Conservation (phyloP, 1,140 invertebrate genomes). For the Caenorhabditis remanei region DNA sequence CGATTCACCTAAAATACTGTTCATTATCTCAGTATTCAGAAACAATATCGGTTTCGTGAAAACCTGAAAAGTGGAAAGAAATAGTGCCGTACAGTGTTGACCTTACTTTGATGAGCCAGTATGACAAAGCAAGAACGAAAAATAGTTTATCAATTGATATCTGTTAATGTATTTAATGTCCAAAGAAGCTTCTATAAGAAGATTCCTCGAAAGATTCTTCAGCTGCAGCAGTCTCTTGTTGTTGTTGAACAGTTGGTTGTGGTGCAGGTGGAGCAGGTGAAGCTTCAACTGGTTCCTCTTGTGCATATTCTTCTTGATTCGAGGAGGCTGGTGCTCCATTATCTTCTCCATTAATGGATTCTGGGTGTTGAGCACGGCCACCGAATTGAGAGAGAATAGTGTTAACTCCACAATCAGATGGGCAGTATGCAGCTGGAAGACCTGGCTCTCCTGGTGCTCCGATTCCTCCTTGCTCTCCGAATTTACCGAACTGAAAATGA, state of each 20-base stretch:
- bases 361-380: constrained; percentile 10
- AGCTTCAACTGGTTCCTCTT: background rate
- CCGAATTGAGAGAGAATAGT: constrained; percentile 62
- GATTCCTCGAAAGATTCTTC: constrained; percentile 59
- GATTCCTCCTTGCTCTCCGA: constrained; percentile 59
- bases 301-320: constrained; percentile 28
- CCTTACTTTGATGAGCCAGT: too few species aligned
- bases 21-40: too few species aligned
- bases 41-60: too few species aligned
- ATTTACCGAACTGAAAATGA: constrained; percentile 54
- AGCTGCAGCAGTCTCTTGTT: constrained; percentile 33
- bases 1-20: too few species aligned
- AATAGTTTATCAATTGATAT: too few species aligned
- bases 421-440: constrained; percentile 64
- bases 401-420: constrained; percentile 67
- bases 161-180: background rate
- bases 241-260: constrained; percentile 6
- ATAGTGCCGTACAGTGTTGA: too few species aligned
- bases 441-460: constrained; percentile 68
- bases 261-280: constrained; percentile 7
- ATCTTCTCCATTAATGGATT: constrained; percentile 43
- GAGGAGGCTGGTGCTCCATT: constrained; percentile 28
- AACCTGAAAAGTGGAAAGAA: too few species aligned
- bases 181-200: constrained; percentile 59
- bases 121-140: too few species aligned